Percentiles rank a stretch among this genome's conserved stretches.
Conservation (phyloP, 2,797 vertebrate genomes). For the Leptodactylus fallax region DNA sequence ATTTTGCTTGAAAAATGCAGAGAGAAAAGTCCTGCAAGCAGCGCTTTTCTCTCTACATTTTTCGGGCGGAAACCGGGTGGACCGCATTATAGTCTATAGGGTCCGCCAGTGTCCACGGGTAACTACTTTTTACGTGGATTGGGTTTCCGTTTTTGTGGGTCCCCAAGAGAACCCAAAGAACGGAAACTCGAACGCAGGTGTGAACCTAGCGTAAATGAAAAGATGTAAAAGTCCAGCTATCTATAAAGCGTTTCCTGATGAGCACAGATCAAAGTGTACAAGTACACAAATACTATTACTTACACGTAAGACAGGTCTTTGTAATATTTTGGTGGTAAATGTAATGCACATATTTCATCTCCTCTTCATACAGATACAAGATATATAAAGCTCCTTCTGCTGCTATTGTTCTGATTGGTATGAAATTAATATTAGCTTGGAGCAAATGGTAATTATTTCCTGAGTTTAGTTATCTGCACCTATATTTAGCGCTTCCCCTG, state of each 20-base stretch:
- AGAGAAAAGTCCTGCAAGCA: too few relatives aligned
- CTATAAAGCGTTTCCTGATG: neutral
- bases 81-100: too few relatives aligned
- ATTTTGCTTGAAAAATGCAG: too few relatives aligned
- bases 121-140: too few relatives aligned
- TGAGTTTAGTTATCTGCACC: constrained; percentile 75
- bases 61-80: too few relatives aligned
- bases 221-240: too few relatives aligned
- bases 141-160: too few relatives aligned
- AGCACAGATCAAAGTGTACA: neutral
- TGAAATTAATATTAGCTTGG: constrained; percentile 74
- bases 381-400: constrained; percentile 54
- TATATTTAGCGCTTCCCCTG: constrained; percentile 76
- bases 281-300: neutral
- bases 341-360: neutral
- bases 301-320: neutral
- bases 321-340: neutral
- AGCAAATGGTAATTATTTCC: constrained; percentile 72
- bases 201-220: too few relatives aligned
- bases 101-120: too few relatives aligned
- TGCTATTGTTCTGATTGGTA: constrained; percentile 68
- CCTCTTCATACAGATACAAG: constrained; percentile 25
- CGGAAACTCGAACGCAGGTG: too few relatives aligned
- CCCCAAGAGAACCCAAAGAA: too few relatives aligned
- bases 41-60: too few relatives aligned